Conservation (phyloP, 2,113 vertebrate species). For the Natator depressus region DNA sequence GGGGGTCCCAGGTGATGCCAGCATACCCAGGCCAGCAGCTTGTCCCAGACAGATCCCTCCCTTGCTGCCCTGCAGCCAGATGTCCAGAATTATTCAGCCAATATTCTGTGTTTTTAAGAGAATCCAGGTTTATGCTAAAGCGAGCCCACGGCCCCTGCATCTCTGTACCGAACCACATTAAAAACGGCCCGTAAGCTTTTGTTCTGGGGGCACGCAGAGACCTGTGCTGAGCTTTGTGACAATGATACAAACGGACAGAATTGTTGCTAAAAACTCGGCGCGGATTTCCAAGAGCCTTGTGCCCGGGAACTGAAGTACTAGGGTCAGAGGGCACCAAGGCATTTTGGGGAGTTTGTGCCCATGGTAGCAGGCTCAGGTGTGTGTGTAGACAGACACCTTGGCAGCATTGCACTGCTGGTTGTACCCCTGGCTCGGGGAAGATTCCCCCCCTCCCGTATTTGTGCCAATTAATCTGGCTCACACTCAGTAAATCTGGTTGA, state of each 20-base stretch:
- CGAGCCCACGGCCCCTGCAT: too few relatives aligned
- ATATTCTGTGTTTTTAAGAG: background rate
- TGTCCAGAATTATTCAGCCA: background rate
- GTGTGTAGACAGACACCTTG: too few relatives aligned
- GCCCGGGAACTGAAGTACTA: too few relatives aligned
- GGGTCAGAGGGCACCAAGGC: background rate
- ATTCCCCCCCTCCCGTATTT: background rate
- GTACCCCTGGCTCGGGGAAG: background rate
- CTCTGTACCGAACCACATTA: background rate
- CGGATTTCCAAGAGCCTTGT: too few relatives aligned
- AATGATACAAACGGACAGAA: background rate
- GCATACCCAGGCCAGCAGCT: background rate
- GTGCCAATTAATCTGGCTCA: background rate
- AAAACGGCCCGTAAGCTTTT: fast-evolving
- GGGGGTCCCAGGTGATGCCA: background rate
- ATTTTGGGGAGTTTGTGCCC: background rate
- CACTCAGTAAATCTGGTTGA: background rate
- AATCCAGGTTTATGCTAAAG: background rate
- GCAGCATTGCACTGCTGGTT: background rate
- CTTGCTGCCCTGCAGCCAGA: background rate
- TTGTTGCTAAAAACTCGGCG: background rate
- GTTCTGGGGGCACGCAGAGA: background rate
- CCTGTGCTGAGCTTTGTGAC: background rate
- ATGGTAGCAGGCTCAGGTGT: background rate
- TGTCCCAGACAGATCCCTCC: background rate